phyloP scores from a whole-genome alignment of 2,888 invertebrate genomes.

The Meandrusa payeni region DNA sequence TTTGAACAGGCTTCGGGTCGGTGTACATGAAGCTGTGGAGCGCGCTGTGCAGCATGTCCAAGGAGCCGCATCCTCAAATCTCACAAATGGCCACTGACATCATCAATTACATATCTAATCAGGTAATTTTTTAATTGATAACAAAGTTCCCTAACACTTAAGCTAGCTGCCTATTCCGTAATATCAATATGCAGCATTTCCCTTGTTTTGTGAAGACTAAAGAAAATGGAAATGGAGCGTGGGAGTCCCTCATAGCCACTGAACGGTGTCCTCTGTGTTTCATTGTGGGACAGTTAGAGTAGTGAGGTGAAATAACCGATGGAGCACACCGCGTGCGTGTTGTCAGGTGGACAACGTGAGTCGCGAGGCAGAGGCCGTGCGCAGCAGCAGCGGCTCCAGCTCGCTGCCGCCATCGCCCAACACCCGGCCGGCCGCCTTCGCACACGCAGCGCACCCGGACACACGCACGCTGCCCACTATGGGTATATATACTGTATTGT shows the following conservation, averaged over 20 bases:
- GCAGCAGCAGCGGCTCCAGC: constrained; percentile 51
- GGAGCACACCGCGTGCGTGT: too few species aligned
- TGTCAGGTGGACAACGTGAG: constrained; percentile 54
- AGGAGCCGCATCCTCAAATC: constrained; percentile 94
- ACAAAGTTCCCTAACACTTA: too few species aligned
- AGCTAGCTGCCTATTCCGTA: too few species aligned
- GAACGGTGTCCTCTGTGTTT: too few species aligned
- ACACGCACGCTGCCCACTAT: constrained; percentile 22
- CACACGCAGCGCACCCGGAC: constrained; percentile 51
- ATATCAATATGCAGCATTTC: too few species aligned
- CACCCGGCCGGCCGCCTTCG: constrained; percentile 60
- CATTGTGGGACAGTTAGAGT: too few species aligned
- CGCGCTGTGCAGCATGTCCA: constrained; percentile 87
- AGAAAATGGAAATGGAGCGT: too few species aligned
- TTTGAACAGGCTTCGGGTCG: constrained; percentile 85
- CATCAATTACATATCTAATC: constrained; percentile 87
- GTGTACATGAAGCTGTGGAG: constrained; percentile 96
- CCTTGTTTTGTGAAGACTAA: too few species aligned
- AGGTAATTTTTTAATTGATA: too few species aligned
- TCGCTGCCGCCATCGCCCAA: constrained; percentile 83
- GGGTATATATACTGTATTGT: too few species aligned
- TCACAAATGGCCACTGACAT: constrained; percentile 88
- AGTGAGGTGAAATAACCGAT: too few species aligned
- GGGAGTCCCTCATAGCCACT: too few species aligned
- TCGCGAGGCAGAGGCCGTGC: constrained; percentile 33